A percentile compares a stretch with the other conserved stretches of the same genome.
phyloP scores from a whole-genome alignment of 30 jellyfish, hydroid and myxozoan species.

The Morbakka virulenta region DNA sequence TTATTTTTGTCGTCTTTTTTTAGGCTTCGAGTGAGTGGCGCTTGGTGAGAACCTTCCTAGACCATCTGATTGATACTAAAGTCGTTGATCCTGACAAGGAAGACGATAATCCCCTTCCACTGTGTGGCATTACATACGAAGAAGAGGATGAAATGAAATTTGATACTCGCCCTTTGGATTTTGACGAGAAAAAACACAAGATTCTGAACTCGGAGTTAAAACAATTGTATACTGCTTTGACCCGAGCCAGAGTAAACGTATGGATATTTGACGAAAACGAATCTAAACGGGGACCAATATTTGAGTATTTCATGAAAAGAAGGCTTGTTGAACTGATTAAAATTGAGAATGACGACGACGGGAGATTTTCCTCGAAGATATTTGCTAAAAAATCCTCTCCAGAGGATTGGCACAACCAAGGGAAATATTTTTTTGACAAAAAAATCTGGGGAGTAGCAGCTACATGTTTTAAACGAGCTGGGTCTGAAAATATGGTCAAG shows the following conservation, averaged over 20 bases:
- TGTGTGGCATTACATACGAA: slow-evolving; percentile 8
- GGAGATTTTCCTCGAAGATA: neutral
- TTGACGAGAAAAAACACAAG: slow-evolving; percentile 77
- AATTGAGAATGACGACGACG: slow-evolving; percentile 29
- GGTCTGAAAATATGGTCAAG: slow-evolving; percentile 17
- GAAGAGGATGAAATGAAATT: slow-evolving; percentile 14
- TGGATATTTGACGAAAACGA: slow-evolving; percentile 88
- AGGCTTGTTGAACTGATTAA: slow-evolving; percentile 50
- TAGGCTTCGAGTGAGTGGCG: slow-evolving; percentile 91
- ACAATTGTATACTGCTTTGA: slow-evolving; percentile 81
- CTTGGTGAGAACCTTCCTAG: slow-evolving; percentile 36
- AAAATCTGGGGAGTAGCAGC: slow-evolving; percentile 55
- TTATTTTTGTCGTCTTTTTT: neutral
- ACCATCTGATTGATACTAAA: neutral
- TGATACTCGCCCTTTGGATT: slow-evolving; percentile 57
- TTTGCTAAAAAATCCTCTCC: slow-evolving; percentile 54
- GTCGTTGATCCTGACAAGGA: neutral
- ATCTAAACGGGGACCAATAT: slow-evolving; percentile 75
- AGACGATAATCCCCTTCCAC: neutral
- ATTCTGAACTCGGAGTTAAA: slow-evolving; percentile 77
- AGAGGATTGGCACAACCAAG: slow-evolving; percentile 67
- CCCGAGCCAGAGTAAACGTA: slow-evolving; percentile 88
- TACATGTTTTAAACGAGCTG: slow-evolving; percentile 48
- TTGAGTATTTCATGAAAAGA: slow-evolving; percentile 35
- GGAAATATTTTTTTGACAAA: slow-evolving; percentile 48